phyloP scores from a whole-genome alignment of 2,797 vertebrate genomes.

The Crenuchus spilurus region DNA sequence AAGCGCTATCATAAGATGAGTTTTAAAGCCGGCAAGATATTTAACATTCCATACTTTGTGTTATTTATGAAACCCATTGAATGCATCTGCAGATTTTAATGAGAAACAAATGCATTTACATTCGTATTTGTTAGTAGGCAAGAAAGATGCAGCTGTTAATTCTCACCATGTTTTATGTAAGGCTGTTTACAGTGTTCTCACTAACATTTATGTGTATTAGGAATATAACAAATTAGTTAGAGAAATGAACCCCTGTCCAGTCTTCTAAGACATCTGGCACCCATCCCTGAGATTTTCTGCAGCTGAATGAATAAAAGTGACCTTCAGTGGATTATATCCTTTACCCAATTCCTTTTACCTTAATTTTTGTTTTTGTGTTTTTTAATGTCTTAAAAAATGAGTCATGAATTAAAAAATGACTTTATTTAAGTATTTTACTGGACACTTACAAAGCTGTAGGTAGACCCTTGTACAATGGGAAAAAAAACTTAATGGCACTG shows the following conservation, averaged over 20 bases:
- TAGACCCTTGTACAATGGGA: too few relatives aligned
- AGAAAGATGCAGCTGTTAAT: background rate
- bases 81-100: background rate
- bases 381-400: background rate
- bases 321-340: constrained; percentile 11
- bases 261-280: background rate
- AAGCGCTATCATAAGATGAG: background rate
- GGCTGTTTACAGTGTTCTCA: background rate
- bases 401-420: too few relatives aligned
- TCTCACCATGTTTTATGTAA: background rate
- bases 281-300: constrained; percentile 10
- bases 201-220: too few relatives aligned
- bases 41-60: background rate
- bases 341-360: background rate
- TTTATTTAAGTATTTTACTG: too few relatives aligned
- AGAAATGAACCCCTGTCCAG: background rate
- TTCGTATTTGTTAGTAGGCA: background rate
- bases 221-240: background rate
- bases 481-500: background rate
- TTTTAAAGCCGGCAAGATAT: background rate
- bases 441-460: too few relatives aligned
- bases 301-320: constrained; percentile 44
- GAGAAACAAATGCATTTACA: background rate
- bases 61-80: background rate
- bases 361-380: background rate